phyloP scores from a whole-genome alignment of 2,113 vertebrate species.

The Datnioides undecimradiatus region DNA sequence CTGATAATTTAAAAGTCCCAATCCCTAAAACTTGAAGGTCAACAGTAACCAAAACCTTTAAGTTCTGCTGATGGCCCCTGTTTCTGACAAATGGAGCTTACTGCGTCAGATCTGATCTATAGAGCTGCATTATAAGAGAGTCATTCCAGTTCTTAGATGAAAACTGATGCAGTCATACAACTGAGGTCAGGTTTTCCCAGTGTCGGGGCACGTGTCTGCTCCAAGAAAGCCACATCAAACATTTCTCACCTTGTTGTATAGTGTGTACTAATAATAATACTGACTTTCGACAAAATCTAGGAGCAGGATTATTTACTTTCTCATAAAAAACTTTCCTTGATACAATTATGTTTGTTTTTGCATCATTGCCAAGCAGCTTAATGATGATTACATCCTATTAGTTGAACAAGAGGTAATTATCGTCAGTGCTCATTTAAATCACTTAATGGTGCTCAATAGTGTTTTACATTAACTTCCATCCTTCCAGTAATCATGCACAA shows the following conservation, averaged over 20 bases:
- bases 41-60: conserved; percentile 50
- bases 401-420: conserved; percentile 53
- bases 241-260: conserved; percentile 15
- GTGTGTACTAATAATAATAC: neutral
- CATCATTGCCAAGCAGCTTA: conserved; percentile 27
- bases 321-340: conserved; percentile 27
- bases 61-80: conserved; percentile 23
- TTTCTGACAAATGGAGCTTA: conserved; percentile 48
- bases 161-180: conserved; percentile 36
- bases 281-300: conserved; percentile 11
- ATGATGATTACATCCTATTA: conserved; percentile 52
- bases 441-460: neutral
- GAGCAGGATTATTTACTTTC: conserved; percentile 1
- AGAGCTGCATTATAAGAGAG: conserved; percentile 32
- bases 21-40: conserved; percentile 44
- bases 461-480: conserved; percentile 19
- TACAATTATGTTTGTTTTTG: conserved; percentile 36
- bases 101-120: conserved; percentile 34
- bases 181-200: conserved; percentile 22
- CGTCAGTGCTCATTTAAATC: conserved; percentile 29
- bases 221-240: conserved; percentile 10
- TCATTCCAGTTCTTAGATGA: conserved; percentile 23
- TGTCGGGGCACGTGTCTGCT: conserved; percentile 11
- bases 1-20: conserved; percentile 51
- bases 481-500: conserved; percentile 4